These are phyloP conservation scores for Lycophotia porphyrea DNA, from an alignment of 2,888 invertebrate genomes.

Conservation along the genomic window DNA sequence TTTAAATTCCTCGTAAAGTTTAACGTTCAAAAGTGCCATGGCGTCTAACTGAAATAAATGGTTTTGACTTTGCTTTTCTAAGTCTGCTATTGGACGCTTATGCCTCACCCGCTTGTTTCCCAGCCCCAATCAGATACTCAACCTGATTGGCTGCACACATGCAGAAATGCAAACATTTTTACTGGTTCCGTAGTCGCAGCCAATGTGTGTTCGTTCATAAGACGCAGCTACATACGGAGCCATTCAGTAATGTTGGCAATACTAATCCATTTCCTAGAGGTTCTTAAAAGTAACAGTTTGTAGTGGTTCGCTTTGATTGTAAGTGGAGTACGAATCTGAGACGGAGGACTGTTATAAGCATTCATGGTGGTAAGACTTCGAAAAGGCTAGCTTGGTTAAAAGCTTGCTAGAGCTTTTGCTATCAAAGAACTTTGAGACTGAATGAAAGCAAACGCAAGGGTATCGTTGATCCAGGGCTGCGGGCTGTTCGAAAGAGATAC, in stretches of 20 bases:
- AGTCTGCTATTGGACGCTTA: neutral
- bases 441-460: no score
- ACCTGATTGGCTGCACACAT: conserved; percentile 63
- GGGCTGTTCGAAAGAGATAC: no score
- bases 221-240: conserved; percentile 38
- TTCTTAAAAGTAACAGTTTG: conserved; percentile 33
- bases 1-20: neutral
- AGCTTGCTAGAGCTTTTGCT: neutral
- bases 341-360: neutral
- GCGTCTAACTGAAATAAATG: neutral
- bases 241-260: conserved; percentile 54
- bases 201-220: conserved; percentile 51
- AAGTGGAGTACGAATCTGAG: neutral
- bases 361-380: conserved; percentile 20
- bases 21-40: neutral
- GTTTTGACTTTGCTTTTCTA: neutral
- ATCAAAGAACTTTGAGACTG: conserved; percentile 1
- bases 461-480: no score
- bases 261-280: conserved; percentile 50
- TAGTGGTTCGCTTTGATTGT: conserved; percentile 29
- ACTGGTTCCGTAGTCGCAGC: conserved; percentile 50
- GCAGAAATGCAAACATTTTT: conserved; percentile 66
- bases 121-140: conserved; percentile 60
- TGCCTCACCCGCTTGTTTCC: conserved; percentile 27
- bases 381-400: neutral